These are phyloP conservation scores for Phylloscopus trochiloides DNA, from an alignment of 2,113 vertebrate species.

Conservation along the genomic window DNA sequence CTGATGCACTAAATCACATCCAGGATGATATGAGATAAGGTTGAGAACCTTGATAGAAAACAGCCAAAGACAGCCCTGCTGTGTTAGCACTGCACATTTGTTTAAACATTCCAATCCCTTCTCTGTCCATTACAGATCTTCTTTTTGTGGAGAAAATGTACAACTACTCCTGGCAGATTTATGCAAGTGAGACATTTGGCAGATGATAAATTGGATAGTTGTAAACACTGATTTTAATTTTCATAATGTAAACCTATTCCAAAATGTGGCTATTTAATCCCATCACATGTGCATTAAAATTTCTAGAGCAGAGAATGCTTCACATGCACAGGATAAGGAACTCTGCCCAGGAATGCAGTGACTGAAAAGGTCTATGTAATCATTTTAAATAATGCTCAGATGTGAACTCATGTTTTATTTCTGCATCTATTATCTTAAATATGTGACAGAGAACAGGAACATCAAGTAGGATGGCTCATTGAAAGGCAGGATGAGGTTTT, in stretches of 20 bases:
- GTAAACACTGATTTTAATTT: background rate
- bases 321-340: background rate
- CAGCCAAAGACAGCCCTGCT: background rate
- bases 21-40: background rate
- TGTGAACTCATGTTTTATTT: background rate
- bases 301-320: background rate
- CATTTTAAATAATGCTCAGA: background rate
- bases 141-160: background rate
- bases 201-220: background rate
- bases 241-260: background rate
- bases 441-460: background rate
- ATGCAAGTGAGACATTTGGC: background rate
- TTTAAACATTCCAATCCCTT: background rate
- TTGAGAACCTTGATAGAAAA: background rate
- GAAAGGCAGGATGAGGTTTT: background rate
- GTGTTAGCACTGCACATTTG: background rate
- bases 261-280: background rate
- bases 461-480: background rate
- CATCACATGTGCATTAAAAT: background rate
- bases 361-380: background rate
- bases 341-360: background rate
- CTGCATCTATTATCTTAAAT: background rate
- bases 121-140: background rate
- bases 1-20: background rate
- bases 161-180: background rate